phyloP scores from a whole-genome alignment of 2,113 vertebrate species.

The Serranochromis macrocephalus region DNA sequence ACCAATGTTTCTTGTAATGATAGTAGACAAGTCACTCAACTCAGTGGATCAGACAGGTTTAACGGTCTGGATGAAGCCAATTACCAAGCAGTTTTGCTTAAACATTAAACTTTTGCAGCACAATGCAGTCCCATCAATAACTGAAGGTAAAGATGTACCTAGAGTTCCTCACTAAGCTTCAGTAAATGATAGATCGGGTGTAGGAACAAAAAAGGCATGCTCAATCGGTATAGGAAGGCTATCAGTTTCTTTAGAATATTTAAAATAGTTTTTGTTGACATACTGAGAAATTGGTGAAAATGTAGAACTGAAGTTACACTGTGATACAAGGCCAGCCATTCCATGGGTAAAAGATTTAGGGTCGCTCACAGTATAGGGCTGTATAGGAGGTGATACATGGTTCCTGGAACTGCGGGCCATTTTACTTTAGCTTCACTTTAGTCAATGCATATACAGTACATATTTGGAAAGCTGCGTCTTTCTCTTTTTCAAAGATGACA shows the following conservation, averaged over 20 bases:
- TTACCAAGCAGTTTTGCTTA: background rate
- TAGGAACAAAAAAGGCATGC: background rate
- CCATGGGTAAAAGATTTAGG: background rate
- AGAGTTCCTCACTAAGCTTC: background rate
- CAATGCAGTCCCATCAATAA: background rate
- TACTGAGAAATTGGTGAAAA: background rate
- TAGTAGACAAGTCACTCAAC: background rate
- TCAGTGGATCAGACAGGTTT: background rate
- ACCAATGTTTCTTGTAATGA: background rate
- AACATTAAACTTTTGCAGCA: background rate
- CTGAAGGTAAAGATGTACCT: background rate
- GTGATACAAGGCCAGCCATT: background rate
- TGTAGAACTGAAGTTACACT: background rate
- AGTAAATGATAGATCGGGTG: background rate
- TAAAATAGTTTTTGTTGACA: background rate
- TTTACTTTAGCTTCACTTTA: background rate
- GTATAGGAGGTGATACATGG: background rate
- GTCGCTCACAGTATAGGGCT: background rate
- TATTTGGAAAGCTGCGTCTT: background rate
- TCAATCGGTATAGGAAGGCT: accelerated
- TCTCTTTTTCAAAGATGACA: background rate
- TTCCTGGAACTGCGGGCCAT: too few relatives aligned
- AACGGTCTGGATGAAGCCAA: background rate
- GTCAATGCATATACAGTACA: background rate
- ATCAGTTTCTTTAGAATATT: background rate